Conservation (phyloP, 2,888 invertebrate species). For the Margaritifera margaritifera region DNA sequence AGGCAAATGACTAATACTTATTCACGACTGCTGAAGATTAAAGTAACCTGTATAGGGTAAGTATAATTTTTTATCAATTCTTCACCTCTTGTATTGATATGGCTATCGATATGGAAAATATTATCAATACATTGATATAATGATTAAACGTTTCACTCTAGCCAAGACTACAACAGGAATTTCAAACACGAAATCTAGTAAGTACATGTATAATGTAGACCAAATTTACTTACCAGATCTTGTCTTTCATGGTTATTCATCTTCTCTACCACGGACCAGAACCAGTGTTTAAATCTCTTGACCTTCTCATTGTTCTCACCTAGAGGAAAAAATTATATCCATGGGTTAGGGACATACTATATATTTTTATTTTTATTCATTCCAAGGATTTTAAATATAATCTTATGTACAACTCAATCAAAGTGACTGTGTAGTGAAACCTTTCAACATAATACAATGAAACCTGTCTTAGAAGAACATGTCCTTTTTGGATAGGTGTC, state of each 20-base stretch:
- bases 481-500: too few relatives aligned
- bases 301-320: constrained; percentile 74
- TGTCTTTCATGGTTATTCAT: constrained; percentile 97
- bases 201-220: background rate
- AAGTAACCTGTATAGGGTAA: too few relatives aligned
- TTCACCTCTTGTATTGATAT: too few relatives aligned
- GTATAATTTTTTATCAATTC: too few relatives aligned
- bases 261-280: constrained; percentile 99
- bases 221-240: constrained; percentile 86
- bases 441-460: too few relatives aligned
- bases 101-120: too few relatives aligned
- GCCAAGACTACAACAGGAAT: background rate
- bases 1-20: too few relatives aligned
- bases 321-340: constrained; percentile 34
- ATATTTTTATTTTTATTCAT: background rate
- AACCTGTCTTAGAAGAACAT: too few relatives aligned
- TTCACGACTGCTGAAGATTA: too few relatives aligned
- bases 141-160: too few relatives aligned
- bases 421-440: background rate
- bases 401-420: background rate
- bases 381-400: background rate
- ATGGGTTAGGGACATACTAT: background rate
- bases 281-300: constrained; percentile 91
- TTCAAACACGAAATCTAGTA: background rate
- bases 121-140: too few relatives aligned